These are phyloP conservation scores for Aphis gossypii DNA, from an alignment of 1,140 invertebrate genomes.

Conservation along the genomic window DNA sequence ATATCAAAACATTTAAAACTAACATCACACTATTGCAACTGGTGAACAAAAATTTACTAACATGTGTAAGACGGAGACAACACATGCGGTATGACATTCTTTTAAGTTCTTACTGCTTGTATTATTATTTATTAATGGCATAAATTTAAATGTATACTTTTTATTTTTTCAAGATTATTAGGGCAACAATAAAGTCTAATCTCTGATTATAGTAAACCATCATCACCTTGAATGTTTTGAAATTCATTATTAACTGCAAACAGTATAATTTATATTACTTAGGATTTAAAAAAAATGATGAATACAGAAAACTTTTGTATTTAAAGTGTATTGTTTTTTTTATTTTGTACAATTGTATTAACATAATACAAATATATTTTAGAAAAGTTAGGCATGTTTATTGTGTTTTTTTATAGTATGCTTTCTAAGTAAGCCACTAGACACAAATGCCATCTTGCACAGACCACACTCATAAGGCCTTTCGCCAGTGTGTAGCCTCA, in stretches of 20 bases:
- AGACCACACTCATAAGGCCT: conserved; percentile 54
- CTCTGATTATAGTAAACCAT: neutral
- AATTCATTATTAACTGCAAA: neutral
- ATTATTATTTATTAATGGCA: neutral
- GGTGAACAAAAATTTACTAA: too few relatives aligned
- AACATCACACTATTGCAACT: too few relatives aligned
- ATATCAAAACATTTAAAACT: too few relatives aligned
- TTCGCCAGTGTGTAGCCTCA: conserved; percentile 35
- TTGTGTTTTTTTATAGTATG: neutral
- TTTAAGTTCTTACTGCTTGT: too few relatives aligned
- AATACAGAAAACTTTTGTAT: neutral
- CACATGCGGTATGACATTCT: too few relatives aligned
- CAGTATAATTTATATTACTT: neutral
- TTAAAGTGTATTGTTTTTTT: neutral
- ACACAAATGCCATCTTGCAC: conserved; percentile 61
- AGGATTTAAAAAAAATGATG: neutral
- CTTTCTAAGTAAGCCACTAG: conserved; percentile 59
- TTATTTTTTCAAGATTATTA: neutral
- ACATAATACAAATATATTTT: neutral
- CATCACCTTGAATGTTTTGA: neutral
- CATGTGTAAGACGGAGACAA: too few relatives aligned
- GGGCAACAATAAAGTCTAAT: neutral
- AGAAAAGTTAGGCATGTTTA: neutral
- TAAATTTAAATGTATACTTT: neutral
- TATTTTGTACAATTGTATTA: neutral